phyloP scores from a whole-genome alignment of 2,113 vertebrate species.

The Laticauda colubrina region DNA sequence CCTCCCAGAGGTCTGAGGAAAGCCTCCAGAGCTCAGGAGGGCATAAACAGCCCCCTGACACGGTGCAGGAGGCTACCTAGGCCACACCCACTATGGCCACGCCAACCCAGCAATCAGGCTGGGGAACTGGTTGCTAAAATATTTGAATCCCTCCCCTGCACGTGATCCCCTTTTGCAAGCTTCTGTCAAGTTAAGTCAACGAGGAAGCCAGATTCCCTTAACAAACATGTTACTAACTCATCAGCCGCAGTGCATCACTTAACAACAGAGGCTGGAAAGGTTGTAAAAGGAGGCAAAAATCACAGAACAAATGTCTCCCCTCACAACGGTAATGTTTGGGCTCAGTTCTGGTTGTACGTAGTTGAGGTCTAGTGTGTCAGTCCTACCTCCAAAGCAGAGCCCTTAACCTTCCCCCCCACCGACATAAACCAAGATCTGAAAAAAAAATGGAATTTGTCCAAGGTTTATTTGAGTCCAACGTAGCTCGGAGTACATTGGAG shows the following conservation, averaged over 20 bases:
- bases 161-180: too few relatives aligned
- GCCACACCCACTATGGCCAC: too few relatives aligned
- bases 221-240: background rate
- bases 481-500: background rate
- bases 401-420: background rate
- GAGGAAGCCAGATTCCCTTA: background rate
- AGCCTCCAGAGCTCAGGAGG: too few relatives aligned
- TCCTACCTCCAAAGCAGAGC: background rate
- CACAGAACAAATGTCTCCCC: background rate
- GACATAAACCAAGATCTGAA: background rate
- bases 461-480: background rate
- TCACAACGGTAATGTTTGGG: too few relatives aligned
- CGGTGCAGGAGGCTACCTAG: too few relatives aligned
- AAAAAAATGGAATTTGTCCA: background rate
- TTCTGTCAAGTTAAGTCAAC: background rate
- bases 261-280: background rate
- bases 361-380: background rate
- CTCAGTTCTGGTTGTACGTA: too few relatives aligned
- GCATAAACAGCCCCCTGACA: too few relatives aligned
- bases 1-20: too few relatives aligned
- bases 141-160: too few relatives aligned
- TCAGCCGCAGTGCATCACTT: background rate
- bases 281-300: background rate
- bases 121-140: too few relatives aligned
- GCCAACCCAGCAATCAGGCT: too few relatives aligned